Base-by-base conservation (phyloP, 2,113 vertebrate genomes). In the Lophotis ruficrista region DNA sequence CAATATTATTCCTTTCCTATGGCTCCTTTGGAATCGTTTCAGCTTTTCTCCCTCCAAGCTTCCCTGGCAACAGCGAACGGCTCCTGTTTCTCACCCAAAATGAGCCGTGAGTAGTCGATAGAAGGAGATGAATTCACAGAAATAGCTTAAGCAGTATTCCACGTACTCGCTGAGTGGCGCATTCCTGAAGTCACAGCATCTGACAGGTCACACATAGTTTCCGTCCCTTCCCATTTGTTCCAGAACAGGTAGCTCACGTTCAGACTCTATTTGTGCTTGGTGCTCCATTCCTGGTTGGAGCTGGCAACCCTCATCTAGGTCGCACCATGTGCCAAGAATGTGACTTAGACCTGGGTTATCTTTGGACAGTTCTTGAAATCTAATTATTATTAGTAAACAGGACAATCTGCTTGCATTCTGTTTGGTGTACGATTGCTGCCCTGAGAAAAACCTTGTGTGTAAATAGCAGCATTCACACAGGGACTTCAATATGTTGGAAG, bases 351-450 rank as follows among this genome's bases (percentile, higher is more conserved):
- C 47, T 43, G 45, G 50, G 50, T 93, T 89, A 83, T 89, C 93
- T 91, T 93, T 91, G 90, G 80, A 70, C 45, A 35, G 56, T 38
- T 31, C 64, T 84, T 88, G 87, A 90, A 94, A 84, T 80, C 48
- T 41, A 77, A 84, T 76, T 94, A 60, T 90, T 91, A 69, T 54
- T 65, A 83, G 92, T 70, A 94, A 92, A 92, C 81, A 89, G 56
- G 70, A 61, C 70, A 73, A 78, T 41, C 87, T 79, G 66, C 56
- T 82, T 56, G 53, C 60, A 30, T 88, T 85, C 87, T 93, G 66
- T 38, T 79, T 77, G 19, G n/a, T n/a, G 60, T 60, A 45, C 58
- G 17, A 28, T 76, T 2, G 4, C 53, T 95, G 71, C 25, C 68
- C 82, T 83, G 53, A 61, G 82, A 90, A 92, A 79, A 94, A 87